Conservation (phyloP, 2,888 invertebrate species). For the Tupiocoris notatus region DNA sequence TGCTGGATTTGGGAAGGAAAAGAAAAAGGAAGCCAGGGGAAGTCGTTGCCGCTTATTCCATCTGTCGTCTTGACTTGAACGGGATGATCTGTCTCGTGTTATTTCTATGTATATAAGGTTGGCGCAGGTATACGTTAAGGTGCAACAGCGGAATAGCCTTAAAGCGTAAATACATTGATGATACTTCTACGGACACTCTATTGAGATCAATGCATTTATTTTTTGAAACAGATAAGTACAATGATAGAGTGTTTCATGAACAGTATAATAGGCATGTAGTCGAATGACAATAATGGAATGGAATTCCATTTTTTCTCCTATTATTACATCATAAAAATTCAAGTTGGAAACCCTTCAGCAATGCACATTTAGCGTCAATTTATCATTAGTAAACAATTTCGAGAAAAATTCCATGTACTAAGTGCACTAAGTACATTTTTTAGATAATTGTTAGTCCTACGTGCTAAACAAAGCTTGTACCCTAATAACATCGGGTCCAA, state of each 20-base stretch:
- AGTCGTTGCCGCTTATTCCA: not conserved
- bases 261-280: not conserved
- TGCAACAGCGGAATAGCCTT: not conserved
- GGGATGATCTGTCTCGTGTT: too few relatives aligned
- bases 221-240: slow-evolving; percentile 36
- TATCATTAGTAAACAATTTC: slow-evolving; percentile 20
- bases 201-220: slow-evolving; percentile 47
- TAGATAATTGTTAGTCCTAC: slow-evolving; percentile 7
- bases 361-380: slow-evolving; percentile 40
- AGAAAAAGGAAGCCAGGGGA: not conserved
- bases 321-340: not conserved
- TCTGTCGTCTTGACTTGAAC: not conserved
- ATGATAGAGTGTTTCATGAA: slow-evolving; percentile 12
- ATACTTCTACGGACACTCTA: slow-evolving; percentile 37
- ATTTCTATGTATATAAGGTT: not conserved
- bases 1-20: not conserved
- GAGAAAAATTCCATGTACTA: slow-evolving; percentile 31
- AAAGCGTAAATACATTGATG: not conserved
- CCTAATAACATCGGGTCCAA: slow-evolving; percentile 44
- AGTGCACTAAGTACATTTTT: slow-evolving; percentile 34
- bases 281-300: not conserved
- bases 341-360: slow-evolving; percentile 49
- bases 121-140: slow-evolving; percentile 15
- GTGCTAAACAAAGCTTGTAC: slow-evolving; percentile 38
- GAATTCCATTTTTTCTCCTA: not conserved